Evolutionary conservation across 2,888 invertebrate genomes (phyloP).

Genomic region (Eilema caniola): DNA sequence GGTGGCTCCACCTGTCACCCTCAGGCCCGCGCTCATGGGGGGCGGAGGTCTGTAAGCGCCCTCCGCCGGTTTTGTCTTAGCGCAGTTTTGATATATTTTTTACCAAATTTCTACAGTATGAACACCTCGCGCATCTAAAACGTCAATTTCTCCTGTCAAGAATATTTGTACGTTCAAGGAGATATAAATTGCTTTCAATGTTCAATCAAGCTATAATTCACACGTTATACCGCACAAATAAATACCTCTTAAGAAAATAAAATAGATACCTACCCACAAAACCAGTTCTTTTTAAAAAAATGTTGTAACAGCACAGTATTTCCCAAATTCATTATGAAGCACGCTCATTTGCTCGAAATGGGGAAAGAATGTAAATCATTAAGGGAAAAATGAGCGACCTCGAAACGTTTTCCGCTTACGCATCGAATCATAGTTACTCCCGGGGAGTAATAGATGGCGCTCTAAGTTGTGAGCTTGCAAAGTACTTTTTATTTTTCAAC

Average conservation of each 20-base stretch:
- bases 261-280: not conserved
- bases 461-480: slow-evolving; percentile 32
- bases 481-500: slow-evolving; percentile 24
- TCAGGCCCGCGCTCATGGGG: too few relatives aligned
- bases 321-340: slow-evolving; percentile 52
- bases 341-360: slow-evolving; percentile 57
- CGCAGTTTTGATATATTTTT: too few relatives aligned
- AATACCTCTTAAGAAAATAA: not conserved
- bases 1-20: too few relatives aligned
- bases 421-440: slow-evolving; percentile 50
- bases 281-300: slow-evolving; percentile 34
- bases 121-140: not conserved
- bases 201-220: not conserved
- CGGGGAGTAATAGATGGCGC: slow-evolving; percentile 53
- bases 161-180: not conserved
- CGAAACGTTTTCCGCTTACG: slow-evolving; percentile 39
- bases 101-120: too few relatives aligned
- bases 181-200: not conserved
- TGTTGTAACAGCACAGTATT: slow-evolving; percentile 39
- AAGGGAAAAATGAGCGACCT: slow-evolving; percentile 44
- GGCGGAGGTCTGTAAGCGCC: too few relatives aligned
- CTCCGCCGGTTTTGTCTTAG: too few relatives aligned
- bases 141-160: not conserved
- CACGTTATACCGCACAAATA: not conserved
- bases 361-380: slow-evolving; percentile 56